Conservation (phyloP, 2,888 invertebrate species). For the Coelopa pilipes region DNA sequence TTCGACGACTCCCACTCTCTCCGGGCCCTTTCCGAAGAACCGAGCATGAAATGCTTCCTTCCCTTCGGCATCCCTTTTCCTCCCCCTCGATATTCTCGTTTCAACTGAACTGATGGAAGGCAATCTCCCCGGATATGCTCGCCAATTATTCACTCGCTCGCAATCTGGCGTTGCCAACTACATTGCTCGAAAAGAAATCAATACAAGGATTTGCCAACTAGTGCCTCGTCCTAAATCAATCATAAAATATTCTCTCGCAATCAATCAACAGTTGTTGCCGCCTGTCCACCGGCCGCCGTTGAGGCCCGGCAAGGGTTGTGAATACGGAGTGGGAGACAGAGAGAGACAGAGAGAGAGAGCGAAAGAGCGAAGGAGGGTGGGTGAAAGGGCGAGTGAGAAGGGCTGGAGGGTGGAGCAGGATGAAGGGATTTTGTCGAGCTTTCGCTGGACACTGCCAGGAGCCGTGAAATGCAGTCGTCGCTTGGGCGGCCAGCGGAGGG, state of each 20-base stretch:
- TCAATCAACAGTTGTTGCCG: slow-evolving; percentile 38
- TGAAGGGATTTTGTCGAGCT: neutral
- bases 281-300: slow-evolving; percentile 17
- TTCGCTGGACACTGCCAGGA: neutral
- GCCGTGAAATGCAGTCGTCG: neutral
- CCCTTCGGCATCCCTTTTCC: neutral
- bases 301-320: neutral
- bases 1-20: neutral
- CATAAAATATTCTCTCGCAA: slow-evolving; percentile 37
- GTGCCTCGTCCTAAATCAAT: slow-evolving; percentile 31
- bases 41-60: too few species aligned
- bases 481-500: too few species aligned
- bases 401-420: neutral
- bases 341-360: neutral
- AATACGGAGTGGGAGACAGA: neutral
- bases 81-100: too few species aligned
- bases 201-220: slow-evolving; percentile 22
- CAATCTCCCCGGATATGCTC: slow-evolving; percentile 24
- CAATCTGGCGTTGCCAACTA: slow-evolving; percentile 27
- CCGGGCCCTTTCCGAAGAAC: too few species aligned
- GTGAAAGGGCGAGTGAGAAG: neutral
- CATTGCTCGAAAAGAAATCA: slow-evolving; percentile 21
- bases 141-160: slow-evolving; percentile 31
- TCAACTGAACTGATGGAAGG: neutral
- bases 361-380: neutral